Evolutionary conservation across 2,113 vertebrate species (phyloP), one percentile per base, ranked within the genome.

Genomic region (Orthonyx spaldingii): DNA sequence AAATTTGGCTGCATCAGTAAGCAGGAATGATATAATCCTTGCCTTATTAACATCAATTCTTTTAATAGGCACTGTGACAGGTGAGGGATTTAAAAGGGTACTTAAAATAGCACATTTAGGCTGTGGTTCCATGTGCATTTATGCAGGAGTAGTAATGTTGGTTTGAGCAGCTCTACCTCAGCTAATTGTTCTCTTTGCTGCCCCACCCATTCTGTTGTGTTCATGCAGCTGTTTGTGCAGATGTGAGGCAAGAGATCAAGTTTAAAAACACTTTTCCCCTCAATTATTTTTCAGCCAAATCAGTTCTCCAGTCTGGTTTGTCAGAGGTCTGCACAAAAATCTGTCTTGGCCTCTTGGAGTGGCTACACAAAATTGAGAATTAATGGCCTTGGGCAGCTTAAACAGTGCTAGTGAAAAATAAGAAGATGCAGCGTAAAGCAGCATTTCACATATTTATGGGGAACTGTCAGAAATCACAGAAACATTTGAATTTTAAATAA

Each of bases 181-280:
- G 60, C 84, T 92, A 93, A 94, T 97, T 95, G 93, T 95, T 95
- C 86, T 66, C 60, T 87, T 94, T 94, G 89, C 93, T 97, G 91
- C 84, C 69, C 93, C 94, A 92, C 94, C 96, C 93, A 52, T 87
- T 92, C 56, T 89, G 80, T 85, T 90, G 64, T 84, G 64, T 89
- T 93, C 91, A 15, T 89, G 84, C 85, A 90, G 94, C 86, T 94
- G 93, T 93, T 92, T 64, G 60, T 63, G 52, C 95, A 95, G 91
- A 94, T 93, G 93, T 82, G 80, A 94, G 56, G 33, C 72, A 92
- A 80, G 93, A 81, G 64, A 93, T 84, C 60, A 71, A 93, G 26
- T n/a, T 84, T 71, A n/a, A 89, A 87, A 94, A 10, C 42, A 81
- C 69, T 77, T 18, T 92, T 92, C 39, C 59, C 90, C 69, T 94